phyloP scores from a whole-genome alignment of 2,888 invertebrate species.

The Actias luna region DNA sequence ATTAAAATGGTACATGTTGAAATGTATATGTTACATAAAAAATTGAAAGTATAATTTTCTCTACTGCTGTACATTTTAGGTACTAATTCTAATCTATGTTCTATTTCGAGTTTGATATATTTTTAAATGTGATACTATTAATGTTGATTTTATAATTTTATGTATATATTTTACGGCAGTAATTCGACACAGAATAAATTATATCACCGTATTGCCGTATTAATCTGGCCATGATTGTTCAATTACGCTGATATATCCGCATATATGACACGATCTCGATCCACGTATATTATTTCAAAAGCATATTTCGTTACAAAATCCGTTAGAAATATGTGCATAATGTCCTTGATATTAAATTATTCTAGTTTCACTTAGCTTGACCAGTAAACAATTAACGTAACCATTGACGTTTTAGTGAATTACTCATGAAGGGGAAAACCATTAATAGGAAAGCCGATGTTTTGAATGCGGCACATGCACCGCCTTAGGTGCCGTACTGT shows the following conservation, averaged over 20 bases:
- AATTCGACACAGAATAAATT: background rate
- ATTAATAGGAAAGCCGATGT: constrained; percentile 49
- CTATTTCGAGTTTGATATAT: background rate
- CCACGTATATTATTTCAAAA: constrained; percentile 11
- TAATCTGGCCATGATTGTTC: constrained; percentile 10
- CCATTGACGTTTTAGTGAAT: constrained; percentile 42
- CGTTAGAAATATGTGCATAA: background rate
- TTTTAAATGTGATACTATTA: background rate
- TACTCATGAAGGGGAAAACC: constrained; percentile 61
- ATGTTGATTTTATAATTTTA: background rate
- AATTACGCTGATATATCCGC: constrained; percentile 6
- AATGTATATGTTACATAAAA: no score
- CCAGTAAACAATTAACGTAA: constrained; percentile 31
- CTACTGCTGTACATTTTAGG: no score
- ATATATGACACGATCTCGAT: constrained; percentile 8
- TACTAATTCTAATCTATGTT: background rate
- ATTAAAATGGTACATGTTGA: no score
- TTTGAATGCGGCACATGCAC: constrained; percentile 21
- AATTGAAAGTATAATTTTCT: no score
- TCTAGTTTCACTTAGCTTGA: constrained; percentile 2
- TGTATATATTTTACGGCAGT: background rate
- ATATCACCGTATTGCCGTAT: constrained; percentile 4
- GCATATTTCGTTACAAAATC: constrained; percentile 6
- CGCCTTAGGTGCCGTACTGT: constrained; percentile 30
- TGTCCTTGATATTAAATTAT: constrained; percentile 9